These are phyloP conservation scores for Ennomos quercinarius DNA, from an alignment of 2,888 invertebrate species.

Conservation along the genomic window DNA sequence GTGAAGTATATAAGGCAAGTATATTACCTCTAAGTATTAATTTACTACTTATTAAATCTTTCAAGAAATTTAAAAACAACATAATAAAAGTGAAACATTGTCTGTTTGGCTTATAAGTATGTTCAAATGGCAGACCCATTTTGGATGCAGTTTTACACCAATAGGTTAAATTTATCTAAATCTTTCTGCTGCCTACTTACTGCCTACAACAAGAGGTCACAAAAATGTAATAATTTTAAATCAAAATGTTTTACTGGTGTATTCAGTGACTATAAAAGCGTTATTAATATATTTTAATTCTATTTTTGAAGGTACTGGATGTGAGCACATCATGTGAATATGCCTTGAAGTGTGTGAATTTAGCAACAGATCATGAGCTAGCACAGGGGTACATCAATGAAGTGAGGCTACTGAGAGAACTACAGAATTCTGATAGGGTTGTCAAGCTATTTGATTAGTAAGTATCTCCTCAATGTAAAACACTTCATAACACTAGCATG, in stretches of 20 bases:
- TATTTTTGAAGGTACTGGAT: slow-evolving; percentile 85
- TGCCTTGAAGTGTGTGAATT: slow-evolving; percentile 94
- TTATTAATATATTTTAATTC: not conserved
- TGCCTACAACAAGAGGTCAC: not conserved
- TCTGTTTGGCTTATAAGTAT: too few species aligned
- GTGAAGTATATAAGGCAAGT: slow-evolving; percentile 89
- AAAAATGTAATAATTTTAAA: too few species aligned
- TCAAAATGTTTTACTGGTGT: too few species aligned
- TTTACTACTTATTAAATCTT: too few species aligned
- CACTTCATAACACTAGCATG: too few species aligned
- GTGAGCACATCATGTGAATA: slow-evolving; percentile 83
- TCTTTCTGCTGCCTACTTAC: not conserved
- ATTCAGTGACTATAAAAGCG: too few species aligned
- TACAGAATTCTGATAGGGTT: slow-evolving; percentile 93
- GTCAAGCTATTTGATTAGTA: slow-evolving; percentile 95
- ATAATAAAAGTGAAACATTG: too few species aligned
- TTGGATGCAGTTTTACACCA: too few species aligned
- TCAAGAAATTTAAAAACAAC: too few species aligned
- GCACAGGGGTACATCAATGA: slow-evolving; percentile 95
- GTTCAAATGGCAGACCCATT: too few species aligned
- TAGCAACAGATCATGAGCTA: slow-evolving; percentile 89
- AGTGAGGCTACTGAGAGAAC: slow-evolving; percentile 91
- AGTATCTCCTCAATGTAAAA: slow-evolving; percentile 66
- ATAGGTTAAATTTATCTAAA: too few species aligned
- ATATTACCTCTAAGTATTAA: not conserved